phyloP scores from a whole-genome alignment of 2,888 invertebrate species.

The Conistra vaccinii region DNA sequence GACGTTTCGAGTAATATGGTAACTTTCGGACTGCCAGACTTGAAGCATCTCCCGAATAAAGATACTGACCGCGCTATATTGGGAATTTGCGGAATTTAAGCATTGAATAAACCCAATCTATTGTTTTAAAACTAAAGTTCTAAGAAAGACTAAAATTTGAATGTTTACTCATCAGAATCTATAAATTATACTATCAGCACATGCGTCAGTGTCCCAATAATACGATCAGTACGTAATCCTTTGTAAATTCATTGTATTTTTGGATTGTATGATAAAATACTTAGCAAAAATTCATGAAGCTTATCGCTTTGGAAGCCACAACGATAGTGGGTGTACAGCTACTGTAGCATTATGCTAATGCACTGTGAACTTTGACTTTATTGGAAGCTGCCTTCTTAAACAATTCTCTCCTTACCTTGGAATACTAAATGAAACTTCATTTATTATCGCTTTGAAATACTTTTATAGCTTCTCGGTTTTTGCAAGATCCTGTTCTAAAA shows the following conservation, averaged over 20 bases:
- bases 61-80: background rate
- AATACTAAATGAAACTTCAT: constrained; percentile 20
- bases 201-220: constrained; percentile 15
- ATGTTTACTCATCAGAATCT: constrained; percentile 7
- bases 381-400: constrained; percentile 1
- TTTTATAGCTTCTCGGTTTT: constrained; percentile 4
- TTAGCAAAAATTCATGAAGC: background rate
- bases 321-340: constrained; percentile 1
- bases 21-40: background rate
- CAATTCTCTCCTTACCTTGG: constrained; percentile 14
- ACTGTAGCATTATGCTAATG: constrained; percentile 27
- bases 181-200: constrained; percentile 1
- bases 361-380: constrained; percentile 35
- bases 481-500: background rate
- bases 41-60: background rate
- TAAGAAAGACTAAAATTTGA: constrained; percentile 2
- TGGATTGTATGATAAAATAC: constrained; percentile 12
- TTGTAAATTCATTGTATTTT: constrained; percentile 5
- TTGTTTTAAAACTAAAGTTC: constrained; percentile 2
- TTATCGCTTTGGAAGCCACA: constrained; percentile 10
- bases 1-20: background rate
- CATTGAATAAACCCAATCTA: background rate
- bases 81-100: background rate
- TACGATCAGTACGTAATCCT: background rate
- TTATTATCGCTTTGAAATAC: constrained; percentile 5